phyloP scores from a whole-genome alignment of 2,888 invertebrate genomes.

The Parnassius smintheus region DNA sequence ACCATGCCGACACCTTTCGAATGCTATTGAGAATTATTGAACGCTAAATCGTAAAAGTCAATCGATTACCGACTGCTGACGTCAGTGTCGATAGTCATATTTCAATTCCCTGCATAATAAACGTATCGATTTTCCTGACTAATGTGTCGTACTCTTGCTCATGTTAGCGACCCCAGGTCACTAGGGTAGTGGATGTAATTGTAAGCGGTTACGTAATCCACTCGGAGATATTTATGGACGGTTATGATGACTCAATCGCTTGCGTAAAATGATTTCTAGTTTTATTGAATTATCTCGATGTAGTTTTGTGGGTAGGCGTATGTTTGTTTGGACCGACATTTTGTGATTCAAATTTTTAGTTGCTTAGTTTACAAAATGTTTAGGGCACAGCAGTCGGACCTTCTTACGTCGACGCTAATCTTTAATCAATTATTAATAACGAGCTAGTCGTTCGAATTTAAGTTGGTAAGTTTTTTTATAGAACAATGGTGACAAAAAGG shows the following conservation, averaged over 20 bases:
- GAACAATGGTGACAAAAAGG: too few species aligned
- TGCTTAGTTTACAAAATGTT: too few species aligned
- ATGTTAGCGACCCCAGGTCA: slow-evolving; percentile 21
- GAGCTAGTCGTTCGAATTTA: too few species aligned
- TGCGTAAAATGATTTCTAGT: slow-evolving; percentile 3
- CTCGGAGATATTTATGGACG: slow-evolving; percentile 13
- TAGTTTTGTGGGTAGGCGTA: background rate
- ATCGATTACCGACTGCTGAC: slow-evolving; percentile 2
- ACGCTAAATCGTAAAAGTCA: background rate
- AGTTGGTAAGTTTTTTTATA: too few species aligned
- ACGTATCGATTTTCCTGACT: slow-evolving; percentile 14
- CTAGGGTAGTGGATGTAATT: slow-evolving; percentile 21
- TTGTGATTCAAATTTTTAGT: too few species aligned
- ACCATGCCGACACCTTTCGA: too few species aligned
- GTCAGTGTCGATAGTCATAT: slow-evolving; percentile 5
- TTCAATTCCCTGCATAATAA: slow-evolving; percentile 5
- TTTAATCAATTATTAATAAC: too few species aligned
- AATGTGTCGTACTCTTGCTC: background rate
- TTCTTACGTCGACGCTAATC: too few species aligned
- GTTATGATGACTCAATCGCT: slow-evolving; percentile 7
- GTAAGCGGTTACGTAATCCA: slow-evolving; percentile 22
- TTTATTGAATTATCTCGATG: background rate
- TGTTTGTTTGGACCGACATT: too few species aligned
- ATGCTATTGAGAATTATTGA: too few species aligned
- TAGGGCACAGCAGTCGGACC: too few species aligned